Percentiles rank a stretch among this genome's conserved stretches.
Evolutionary conservation across 2,888 invertebrate species (phyloP).

Genomic region (Biston stratarius): DNA sequence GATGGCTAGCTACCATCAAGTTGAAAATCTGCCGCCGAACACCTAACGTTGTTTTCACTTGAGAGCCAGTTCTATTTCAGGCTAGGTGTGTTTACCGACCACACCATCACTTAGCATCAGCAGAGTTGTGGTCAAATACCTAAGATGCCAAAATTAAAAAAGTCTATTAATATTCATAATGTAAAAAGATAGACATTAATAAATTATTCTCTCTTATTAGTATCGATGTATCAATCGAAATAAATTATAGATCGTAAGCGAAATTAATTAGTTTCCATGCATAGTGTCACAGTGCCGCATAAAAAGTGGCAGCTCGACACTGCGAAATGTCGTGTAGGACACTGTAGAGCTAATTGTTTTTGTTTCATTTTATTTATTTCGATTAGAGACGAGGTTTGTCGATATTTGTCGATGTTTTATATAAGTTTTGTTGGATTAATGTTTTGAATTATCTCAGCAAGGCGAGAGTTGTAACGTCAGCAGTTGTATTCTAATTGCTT

Average conservation of each 20-base stretch:
- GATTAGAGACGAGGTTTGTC: conserved; percentile 38
- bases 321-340: conserved; percentile 70
- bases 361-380: conserved; percentile 81
- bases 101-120: too few relatives aligned
- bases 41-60: too few relatives aligned
- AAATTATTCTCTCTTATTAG: neutral
- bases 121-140: too few relatives aligned
- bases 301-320: conserved; percentile 74
- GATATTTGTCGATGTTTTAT: neutral
- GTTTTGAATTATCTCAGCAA: neutral
- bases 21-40: too few relatives aligned
- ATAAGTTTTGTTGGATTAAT: neutral
- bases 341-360: conserved; percentile 77
- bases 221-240: conserved; percentile 40
- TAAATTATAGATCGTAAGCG: conserved; percentile 41
- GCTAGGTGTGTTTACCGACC: too few relatives aligned
- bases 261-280: conserved; percentile 41
- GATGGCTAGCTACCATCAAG: too few relatives aligned
- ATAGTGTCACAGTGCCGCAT: conserved; percentile 61
- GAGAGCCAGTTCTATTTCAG: too few relatives aligned
- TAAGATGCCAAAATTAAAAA: neutral
- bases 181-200: too few relatives aligned
- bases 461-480: neutral
- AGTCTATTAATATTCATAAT: neutral
- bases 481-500: too few relatives aligned